These are phyloP conservation scores for Caenorhabditis imperialis DNA, from an alignment of 2,888 invertebrate species.

Conservation along the genomic window DNA sequence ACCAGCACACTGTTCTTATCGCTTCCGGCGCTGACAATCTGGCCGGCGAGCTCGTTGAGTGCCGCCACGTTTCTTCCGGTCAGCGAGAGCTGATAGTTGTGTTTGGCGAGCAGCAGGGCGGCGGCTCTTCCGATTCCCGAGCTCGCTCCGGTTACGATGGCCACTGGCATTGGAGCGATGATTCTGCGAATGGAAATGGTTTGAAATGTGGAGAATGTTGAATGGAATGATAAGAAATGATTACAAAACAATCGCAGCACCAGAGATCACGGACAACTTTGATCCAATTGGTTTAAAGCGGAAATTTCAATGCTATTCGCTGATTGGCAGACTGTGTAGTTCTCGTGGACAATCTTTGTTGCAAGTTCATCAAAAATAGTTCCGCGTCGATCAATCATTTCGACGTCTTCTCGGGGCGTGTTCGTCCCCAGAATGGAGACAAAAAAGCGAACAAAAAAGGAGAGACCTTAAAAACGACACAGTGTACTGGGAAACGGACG, in stretches of 20 bases:
- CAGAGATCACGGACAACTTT: too few relatives aligned
- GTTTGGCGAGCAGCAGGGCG: constrained; percentile 71
- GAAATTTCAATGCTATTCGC: too few relatives aligned
- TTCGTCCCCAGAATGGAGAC: constrained; percentile 8
- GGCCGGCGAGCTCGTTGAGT: constrained; percentile 66
- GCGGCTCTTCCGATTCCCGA: constrained; percentile 74
- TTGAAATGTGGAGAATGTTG: too few relatives aligned
- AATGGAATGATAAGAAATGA: too few relatives aligned
- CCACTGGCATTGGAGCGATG: constrained; percentile 48
- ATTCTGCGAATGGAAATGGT: too few relatives aligned
- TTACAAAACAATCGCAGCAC: too few relatives aligned
- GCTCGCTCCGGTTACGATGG: constrained; percentile 66
- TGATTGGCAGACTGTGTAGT: too few relatives aligned
- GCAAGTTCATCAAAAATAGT: too few relatives aligned
- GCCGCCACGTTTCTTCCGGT: constrained; percentile 71
- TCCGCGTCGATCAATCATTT: too few relatives aligned
- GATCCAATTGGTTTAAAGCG: too few relatives aligned
- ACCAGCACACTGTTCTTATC: constrained; percentile 69
- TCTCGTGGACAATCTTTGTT: too few relatives aligned
- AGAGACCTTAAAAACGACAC: background rate
- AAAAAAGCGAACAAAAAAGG: constrained; percentile 1
- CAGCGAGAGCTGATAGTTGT: constrained; percentile 58
- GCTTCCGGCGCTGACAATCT: constrained; percentile 66
- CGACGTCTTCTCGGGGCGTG: constrained; percentile 19
- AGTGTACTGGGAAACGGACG: too few relatives aligned